These are phyloP conservation scores for Pygoscelis adeliae DNA, from an alignment of 2,113 vertebrate genomes.

Conservation along the genomic window DNA sequence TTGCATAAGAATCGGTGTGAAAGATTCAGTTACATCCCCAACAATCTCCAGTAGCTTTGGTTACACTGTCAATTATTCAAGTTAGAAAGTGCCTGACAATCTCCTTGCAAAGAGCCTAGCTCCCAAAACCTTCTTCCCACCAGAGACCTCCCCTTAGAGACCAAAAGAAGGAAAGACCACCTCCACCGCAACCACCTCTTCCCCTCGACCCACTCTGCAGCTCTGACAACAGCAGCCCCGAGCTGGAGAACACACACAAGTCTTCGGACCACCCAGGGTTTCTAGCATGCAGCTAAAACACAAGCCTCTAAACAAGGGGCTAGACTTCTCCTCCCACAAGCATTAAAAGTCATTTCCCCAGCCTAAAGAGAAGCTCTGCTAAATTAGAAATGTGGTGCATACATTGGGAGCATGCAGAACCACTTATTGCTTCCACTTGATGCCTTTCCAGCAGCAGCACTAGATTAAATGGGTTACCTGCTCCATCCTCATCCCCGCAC, in stretches of 20 bases:
- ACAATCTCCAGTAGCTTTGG: conserved; percentile 10
- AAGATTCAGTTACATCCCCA: conserved; percentile 33
- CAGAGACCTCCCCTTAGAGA: background rate
- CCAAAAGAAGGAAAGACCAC: background rate
- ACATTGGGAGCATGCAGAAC: background rate
- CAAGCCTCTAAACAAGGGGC: background rate
- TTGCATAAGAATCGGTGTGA: conserved; percentile 50
- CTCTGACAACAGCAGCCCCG: background rate
- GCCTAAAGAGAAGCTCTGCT: background rate
- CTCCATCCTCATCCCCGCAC: background rate
- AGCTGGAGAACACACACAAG: background rate
- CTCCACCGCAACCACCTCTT: background rate
- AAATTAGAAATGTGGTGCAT: background rate
- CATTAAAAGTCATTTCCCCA: background rate
- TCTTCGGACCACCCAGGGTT: background rate
- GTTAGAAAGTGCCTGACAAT: background rate
- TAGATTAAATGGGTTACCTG: background rate
- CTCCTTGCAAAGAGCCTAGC: background rate
- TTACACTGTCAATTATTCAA: background rate
- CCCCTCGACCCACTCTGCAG: background rate
- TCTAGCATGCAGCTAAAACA: background rate
- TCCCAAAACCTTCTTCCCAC: background rate
- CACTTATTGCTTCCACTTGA: background rate
- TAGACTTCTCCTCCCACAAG: background rate
- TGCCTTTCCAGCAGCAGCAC: background rate